A percentile compares a stretch with the other conserved stretches of the same genome.
Conservation (phyloP, 2,888 invertebrate species). For the Argyresthia goedartella region DNA sequence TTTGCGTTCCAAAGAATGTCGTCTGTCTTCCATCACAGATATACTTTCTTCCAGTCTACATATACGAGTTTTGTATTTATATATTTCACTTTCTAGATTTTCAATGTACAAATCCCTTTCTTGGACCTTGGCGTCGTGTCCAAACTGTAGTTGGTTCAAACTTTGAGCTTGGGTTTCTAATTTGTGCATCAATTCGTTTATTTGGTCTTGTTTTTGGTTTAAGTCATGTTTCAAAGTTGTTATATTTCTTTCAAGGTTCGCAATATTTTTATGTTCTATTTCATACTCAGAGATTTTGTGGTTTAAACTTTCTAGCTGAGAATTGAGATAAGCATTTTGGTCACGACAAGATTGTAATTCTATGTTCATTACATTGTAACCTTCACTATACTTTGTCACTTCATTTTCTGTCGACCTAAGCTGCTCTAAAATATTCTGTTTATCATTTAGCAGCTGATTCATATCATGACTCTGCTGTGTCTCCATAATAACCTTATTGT, state of each 20-base stretch:
- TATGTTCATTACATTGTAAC: slow-evolving; percentile 27
- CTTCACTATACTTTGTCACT: slow-evolving; percentile 28
- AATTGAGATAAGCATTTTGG: slow-evolving; percentile 32
- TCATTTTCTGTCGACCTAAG: slow-evolving; percentile 26
- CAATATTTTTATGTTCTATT: slow-evolving; percentile 51
- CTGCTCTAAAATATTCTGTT: slow-evolving; percentile 30
- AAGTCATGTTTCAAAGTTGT: slow-evolving; percentile 45
- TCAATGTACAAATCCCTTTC: slow-evolving; percentile 82
- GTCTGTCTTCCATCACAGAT: slow-evolving; percentile 71
- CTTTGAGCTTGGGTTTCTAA: slow-evolving; percentile 44
- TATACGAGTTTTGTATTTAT: slow-evolving; percentile 74
- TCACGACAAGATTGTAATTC: slow-evolving; percentile 32
- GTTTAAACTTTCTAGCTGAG: slow-evolving; percentile 40
- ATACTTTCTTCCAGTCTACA: slow-evolving; percentile 77
- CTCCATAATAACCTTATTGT: slow-evolving; percentile 21
- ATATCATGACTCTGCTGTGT: too few species aligned
- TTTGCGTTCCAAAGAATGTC: slow-evolving; percentile 71
- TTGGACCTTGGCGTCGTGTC: slow-evolving; percentile 77
- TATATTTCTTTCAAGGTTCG: slow-evolving; percentile 47
- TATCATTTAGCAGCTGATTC: too few species aligned
- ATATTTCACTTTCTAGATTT: slow-evolving; percentile 76
- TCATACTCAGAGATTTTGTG: slow-evolving; percentile 53
- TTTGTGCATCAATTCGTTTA: slow-evolving; percentile 37
- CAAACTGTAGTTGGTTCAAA: slow-evolving; percentile 48
- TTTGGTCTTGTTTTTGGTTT: slow-evolving; percentile 42